Evolutionary conservation across 2,888 invertebrate genomes (phyloP), one percentile per base, ranked within the genome.

Genomic region (Meteorus colon): DNA sequence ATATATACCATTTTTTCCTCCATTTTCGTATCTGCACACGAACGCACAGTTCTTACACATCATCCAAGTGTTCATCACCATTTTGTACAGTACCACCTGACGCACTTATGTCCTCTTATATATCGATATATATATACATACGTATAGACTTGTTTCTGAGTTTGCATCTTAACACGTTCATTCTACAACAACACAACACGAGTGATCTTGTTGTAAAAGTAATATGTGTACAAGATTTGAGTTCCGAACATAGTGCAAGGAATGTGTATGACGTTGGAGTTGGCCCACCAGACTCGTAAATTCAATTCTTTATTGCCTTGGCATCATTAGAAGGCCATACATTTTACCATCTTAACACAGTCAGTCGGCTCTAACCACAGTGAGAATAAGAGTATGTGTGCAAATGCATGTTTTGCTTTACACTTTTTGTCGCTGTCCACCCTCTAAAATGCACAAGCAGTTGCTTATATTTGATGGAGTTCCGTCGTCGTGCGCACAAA

Each of bases 261-360:
- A 16, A 62, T 31, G 16, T 31, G 31, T 16, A 62, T 31, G 31
- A n/a, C 27, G 29, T 67, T 34, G 67, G 69, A 41, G 68, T 37
- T 75, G 67, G 31, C 27, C 5, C 62, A 65, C 73, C 73, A 78
- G 74, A 78, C 81, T 84, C 84, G 78, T 86, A 85, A 84, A 86
- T 84, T 85, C 77, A 77, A 82, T 83, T 84, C 81, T 86, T 86
- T 84, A 84, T 81, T 79, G 80, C 79, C 77, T 78, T 80, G 81
- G 81, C 84, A 81, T 83, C 82, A 80, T 84, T 83, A 84, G 62
- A 62, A 82, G 80, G 67, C 78, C 77, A 72, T 74, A 69, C 48
- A 69, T 63, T 37, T 55, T 34, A 51, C 48, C 19, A 31, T 29
- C 73, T 68, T 69, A 69, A 34, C 14, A 48, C 24, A 27, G 51